phyloP scores from a whole-genome alignment of 2,797 vertebrate species.

The Hipposideros larvatus region DNA sequence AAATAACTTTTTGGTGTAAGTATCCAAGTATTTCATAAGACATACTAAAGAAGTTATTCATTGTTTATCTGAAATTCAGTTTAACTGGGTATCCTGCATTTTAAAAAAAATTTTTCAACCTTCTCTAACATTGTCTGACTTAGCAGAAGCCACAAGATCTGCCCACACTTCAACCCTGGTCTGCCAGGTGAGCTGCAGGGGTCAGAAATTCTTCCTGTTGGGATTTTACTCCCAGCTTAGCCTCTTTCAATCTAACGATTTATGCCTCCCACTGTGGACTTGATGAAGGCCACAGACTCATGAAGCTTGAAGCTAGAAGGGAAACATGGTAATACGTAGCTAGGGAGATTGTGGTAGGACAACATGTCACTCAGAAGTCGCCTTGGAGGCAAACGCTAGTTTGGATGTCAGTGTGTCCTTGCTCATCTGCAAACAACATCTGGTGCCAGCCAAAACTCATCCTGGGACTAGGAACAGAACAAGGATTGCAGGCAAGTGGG shows the following conservation, averaged over 20 bases:
- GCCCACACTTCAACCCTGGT: background rate
- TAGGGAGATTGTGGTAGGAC: background rate
- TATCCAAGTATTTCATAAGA: background rate
- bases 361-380: constrained; percentile 7
- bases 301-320: background rate
- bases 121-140: background rate
- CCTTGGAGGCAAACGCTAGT: background rate
- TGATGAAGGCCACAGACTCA: background rate
- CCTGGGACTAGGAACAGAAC: background rate
- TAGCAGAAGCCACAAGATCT: background rate
- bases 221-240: background rate
- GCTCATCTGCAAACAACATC: background rate
- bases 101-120: background rate
- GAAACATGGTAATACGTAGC: background rate
- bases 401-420: background rate
- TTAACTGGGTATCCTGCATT: background rate
- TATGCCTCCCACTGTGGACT: background rate
- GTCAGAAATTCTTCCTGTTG: background rate
- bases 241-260: background rate
- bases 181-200: background rate
- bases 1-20: background rate
- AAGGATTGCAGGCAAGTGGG: background rate
- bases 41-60: background rate
- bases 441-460: background rate
- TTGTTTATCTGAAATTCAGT: constrained; percentile 9